Base-by-base conservation (phyloP, 1,140 invertebrate species). In the Heterodera carotae region DNA sequence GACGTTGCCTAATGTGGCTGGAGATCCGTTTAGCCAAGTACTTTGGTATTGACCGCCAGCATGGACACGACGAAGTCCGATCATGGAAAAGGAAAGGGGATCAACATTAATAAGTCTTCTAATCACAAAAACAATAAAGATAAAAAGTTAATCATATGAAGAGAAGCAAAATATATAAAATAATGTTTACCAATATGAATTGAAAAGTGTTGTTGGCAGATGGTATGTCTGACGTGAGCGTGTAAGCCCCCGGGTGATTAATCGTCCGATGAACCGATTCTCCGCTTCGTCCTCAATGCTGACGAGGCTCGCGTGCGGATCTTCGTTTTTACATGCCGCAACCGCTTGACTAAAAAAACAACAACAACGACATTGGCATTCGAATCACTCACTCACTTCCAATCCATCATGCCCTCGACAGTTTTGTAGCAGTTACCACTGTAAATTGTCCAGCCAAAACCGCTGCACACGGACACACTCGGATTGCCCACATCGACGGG, bases 311-410 rank as follows among this genome's bases (percentile, higher is more conserved):
- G 62, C 27, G 7, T 27, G 6, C 6, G 62, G 29, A 22, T 34
- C 62, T 34, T 66, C 62, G 4, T 25, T 27, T 22, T 12, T 34
- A 29, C 62, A 66, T 7, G 62, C 27, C 4, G 29, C 62, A 6
- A 66, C 62, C 27, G 62, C 62, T 34, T 66, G 62, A n/a, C 62
- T 66, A 34, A 29, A 66, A 22, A 7, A 31, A 1, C 62, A 31
- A 66, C 29, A 31, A 18, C 22, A 27, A 66, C 4, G 48, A n/a
- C n/a, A n/a, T n/a, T n/a, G n/a, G n/a, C n/a, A n/a, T n/a, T n/a
- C n/a, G n/a, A n/a, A n/a, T n/a, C n/a, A n/a, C n/a, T n/a, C 48
- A 66, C 62, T 29, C 62, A 66, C 62, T 66, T 34, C 62, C 33
- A 31, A 34, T 31, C 33, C 62, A 66, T 66, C 25, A 66, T 4